Percentiles rank a stretch among this genome's conserved stretches.
Conservation (phyloP, 2,113 vertebrate species). For the Hiodon alosoides region DNA sequence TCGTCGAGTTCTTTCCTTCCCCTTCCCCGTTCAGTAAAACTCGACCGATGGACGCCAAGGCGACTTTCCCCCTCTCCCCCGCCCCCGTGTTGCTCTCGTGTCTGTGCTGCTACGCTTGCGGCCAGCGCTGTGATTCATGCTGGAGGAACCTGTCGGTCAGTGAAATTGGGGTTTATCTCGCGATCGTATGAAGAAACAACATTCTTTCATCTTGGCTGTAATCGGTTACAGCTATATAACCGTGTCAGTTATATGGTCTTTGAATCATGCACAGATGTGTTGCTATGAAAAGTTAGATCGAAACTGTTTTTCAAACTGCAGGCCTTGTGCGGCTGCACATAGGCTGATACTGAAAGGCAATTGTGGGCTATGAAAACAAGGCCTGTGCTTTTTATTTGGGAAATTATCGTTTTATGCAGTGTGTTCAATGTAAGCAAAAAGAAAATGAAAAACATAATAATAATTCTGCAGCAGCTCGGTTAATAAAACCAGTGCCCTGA, state of each 20-base stretch:
- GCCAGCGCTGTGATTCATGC: not conserved
- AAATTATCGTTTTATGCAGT: not conserved
- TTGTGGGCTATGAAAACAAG: not conserved
- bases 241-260: no score
- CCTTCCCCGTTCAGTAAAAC: not conserved
- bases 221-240: not conserved
- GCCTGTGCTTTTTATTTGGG: not conserved
- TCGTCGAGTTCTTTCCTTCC: not conserved
- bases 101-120: not conserved
- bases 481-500: not conserved
- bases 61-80: not conserved
- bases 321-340: no score
- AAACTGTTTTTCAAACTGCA: no score
- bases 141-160: not conserved
- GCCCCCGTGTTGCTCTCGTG: not conserved
- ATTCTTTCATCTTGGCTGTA: not conserved
- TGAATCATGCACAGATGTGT: no score
- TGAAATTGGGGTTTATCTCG: not conserved
- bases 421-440: no score
- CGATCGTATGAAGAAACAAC: not conserved
- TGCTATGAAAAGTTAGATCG: not conserved
- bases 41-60: no score
- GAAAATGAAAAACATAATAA: no score
- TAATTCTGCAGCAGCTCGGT: no score
- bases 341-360: not conserved